A percentile compares a stretch with the other conserved stretches of the same genome.
phyloP scores from a whole-genome alignment of 2,113 vertebrate species.

The Actenoides hombroni region DNA sequence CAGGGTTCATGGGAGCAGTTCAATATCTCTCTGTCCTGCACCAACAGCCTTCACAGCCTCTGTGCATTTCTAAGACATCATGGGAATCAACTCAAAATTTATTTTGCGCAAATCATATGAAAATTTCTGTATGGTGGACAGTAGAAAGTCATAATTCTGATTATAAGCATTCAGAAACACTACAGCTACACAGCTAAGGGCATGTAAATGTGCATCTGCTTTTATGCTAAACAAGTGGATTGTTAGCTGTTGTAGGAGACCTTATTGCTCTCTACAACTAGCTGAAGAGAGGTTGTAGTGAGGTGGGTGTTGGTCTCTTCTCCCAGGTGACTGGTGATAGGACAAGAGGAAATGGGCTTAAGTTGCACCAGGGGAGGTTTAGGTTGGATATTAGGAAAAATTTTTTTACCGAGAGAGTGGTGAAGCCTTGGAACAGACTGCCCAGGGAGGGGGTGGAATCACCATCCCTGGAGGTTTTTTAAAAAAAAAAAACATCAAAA shows the following conservation, averaged over 20 bases:
- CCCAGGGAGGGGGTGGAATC: too few species aligned
- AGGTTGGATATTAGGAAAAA: too few species aligned
- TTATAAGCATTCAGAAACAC: background rate
- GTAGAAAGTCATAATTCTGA: background rate
- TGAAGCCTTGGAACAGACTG: too few species aligned
- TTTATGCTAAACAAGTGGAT: background rate
- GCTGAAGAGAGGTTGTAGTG: too few species aligned
- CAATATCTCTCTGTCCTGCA: background rate
- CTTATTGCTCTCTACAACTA: too few species aligned
- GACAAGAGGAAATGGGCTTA: too few species aligned
- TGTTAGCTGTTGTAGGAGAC: background rate
- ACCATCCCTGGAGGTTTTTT: too few species aligned
- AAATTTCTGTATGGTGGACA: background rate
- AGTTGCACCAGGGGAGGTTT: too few species aligned
- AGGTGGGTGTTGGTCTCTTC: too few species aligned
- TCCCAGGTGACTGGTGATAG: too few species aligned
- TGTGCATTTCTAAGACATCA: background rate
- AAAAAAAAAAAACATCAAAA: too few species aligned
- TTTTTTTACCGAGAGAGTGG: too few species aligned
- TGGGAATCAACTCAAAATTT: background rate
- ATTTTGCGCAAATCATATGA: background rate
- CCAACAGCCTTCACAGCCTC: background rate
- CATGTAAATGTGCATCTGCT: background rate
- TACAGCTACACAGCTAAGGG: background rate
- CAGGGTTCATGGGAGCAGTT: background rate